Evolutionary conservation across 2,797 vertebrate genomes (phyloP), one percentile per base, ranked within the genome.

Genomic region (Alauda arvensis): DNA sequence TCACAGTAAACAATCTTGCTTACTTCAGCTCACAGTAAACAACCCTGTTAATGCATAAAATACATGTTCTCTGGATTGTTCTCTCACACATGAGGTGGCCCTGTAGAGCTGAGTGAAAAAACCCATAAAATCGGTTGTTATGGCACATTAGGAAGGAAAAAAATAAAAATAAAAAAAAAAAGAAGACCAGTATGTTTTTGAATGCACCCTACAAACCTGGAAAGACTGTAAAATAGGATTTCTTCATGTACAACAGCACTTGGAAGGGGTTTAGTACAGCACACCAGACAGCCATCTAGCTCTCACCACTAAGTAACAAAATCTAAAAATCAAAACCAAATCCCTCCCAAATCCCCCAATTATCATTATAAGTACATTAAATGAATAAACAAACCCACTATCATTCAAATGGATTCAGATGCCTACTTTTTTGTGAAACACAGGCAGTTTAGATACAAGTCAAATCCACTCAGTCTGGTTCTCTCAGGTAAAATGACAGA

Each of bases 261-360:
- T 78, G 10, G 24, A 77, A 14, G 78, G 71, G 14, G 37, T 74
- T 78, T 65, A 65, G 28, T 26, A 34, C 5, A 46, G 31, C 2
- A 3, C 20, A 67, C 53, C 62, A 69, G 23, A 31, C 33, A 79
- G 20, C 31, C 45, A 53, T 28, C 15, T 33, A 63, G 34, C n/a
- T 65, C 29, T 60, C 42, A 55, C 19, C 66, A 46, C 31, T 39
- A 57, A 19, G 18, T 3, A 15, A 29, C 19, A 71, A 45, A 70
- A 33, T 46, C 14, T 14, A 51, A 69, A 78, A 49, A 17, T 14
- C 3, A 57, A 57, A 75, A 67, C 3, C 45, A 65, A 65, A 14
- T 2, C 8, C 15, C 2, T 6, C 18, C n/a, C n/a, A n/a, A 74
- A 6, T 33, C 0, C 1, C 2, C 34, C 23, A 63, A 7, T 33